phyloP scores from a whole-genome alignment of 2,113 vertebrate genomes.

The Dicaeum eximium region DNA sequence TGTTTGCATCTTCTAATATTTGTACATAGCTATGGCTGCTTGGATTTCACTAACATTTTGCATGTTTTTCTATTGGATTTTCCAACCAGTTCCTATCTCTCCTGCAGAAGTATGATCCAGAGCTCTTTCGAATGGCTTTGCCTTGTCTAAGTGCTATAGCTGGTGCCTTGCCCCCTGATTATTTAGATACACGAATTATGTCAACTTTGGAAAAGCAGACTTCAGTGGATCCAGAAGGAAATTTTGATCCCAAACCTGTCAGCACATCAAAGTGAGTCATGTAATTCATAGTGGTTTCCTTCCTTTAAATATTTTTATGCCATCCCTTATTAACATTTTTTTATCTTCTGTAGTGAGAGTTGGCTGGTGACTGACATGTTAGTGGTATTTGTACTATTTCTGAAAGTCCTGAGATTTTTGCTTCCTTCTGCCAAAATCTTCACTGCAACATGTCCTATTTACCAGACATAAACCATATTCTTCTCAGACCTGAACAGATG shows the following conservation, averaged over 20 bases:
- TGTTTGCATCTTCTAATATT: constrained; percentile 4
- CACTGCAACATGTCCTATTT: neutral
- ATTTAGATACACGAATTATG: constrained; percentile 86
- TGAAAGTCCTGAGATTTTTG: neutral
- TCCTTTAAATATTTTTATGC: neutral
- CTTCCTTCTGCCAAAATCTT: neutral
- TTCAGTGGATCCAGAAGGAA: constrained; percentile 90
- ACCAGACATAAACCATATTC: neutral
- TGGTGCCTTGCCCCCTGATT: constrained; percentile 93
- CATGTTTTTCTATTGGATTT: constrained; percentile 70
- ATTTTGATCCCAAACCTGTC: constrained; percentile 96
- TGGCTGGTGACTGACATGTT: neutral
- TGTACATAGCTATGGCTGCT: neutral
- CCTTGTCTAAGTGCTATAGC: constrained; percentile 96
- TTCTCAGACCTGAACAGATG: neutral
- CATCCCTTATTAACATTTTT: neutral
- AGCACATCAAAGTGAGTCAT: constrained; percentile 89
- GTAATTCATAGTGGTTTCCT: neutral
- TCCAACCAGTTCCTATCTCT: constrained; percentile 73
- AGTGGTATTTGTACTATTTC: neutral
- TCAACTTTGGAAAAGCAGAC: constrained; percentile 86
- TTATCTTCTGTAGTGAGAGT: neutral
- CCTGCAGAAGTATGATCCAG: constrained; percentile 90
- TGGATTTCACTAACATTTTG: constrained; percentile 52
- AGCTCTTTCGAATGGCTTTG: constrained; percentile 97